phyloP scores from a whole-genome alignment of 1,140 invertebrate genomes.

The Diprion similis region DNA sequence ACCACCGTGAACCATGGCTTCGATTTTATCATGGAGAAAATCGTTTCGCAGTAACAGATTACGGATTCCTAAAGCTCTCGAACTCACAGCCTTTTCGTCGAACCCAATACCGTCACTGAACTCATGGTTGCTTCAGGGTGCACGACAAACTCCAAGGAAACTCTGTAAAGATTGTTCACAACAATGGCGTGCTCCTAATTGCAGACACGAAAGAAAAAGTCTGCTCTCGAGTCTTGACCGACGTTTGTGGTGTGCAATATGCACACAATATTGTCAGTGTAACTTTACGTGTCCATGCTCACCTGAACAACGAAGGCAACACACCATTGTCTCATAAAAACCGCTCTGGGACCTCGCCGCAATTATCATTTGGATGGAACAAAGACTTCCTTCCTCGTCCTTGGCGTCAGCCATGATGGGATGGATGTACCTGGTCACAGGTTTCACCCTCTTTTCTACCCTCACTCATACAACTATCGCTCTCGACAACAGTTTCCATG shows the following conservation, averaged over 20 bases:
- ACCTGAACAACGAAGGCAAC: not conserved
- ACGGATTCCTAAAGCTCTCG: too few species aligned
- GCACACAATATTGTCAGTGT: too few species aligned
- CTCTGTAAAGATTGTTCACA: too few species aligned
- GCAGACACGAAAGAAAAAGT: not conserved
- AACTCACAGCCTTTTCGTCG: too few species aligned
- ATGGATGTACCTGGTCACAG: not conserved
- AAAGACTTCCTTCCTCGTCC: not conserved
- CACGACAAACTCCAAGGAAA: too few species aligned
- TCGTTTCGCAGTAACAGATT: too few species aligned
- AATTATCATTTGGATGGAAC: slow-evolving; percentile 1
- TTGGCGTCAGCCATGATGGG: not conserved
- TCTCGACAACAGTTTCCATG: not conserved
- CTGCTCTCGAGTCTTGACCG: not conserved
- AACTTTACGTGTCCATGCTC: too few species aligned
- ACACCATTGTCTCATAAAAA: not conserved
- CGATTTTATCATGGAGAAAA: too few species aligned
- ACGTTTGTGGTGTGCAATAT: too few species aligned
- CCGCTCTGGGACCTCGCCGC: not conserved
- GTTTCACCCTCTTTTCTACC: not conserved
- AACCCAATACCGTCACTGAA: too few species aligned
- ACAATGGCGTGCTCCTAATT: not conserved
- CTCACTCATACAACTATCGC: not conserved
- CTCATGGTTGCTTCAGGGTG: too few species aligned
- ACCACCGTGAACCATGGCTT: too few species aligned